These are phyloP conservation scores for Pocillopora meandrina DNA, from an alignment of 92 coral and sea anemone genomes.

Conservation along the genomic window DNA sequence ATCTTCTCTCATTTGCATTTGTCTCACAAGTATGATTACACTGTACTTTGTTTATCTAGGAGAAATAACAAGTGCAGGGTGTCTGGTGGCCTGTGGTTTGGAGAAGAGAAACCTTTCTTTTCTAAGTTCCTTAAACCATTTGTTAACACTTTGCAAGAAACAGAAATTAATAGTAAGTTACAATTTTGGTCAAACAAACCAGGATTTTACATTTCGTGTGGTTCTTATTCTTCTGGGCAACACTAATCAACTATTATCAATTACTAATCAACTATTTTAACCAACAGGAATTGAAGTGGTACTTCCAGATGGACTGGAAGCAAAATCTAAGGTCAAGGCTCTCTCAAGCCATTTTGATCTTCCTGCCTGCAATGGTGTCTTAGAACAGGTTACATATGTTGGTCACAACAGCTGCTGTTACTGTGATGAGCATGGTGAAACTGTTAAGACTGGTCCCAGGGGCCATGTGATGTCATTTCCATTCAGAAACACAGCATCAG, in stretches of 20 bases:
- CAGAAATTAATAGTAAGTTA: slow-evolving; percentile 30
- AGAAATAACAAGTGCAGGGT: slow-evolving; percentile 35
- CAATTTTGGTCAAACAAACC: background rate
- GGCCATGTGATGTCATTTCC: slow-evolving; percentile 75
- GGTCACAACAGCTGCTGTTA: slow-evolving; percentile 54
- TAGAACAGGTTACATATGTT: slow-evolving; percentile 47
- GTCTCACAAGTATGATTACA: no score
- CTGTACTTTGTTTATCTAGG: background rate
- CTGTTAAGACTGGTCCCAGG: slow-evolving; percentile 36
- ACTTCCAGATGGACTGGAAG: slow-evolving; percentile 38
- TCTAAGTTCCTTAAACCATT: slow-evolving; percentile 50
- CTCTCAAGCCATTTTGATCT: slow-evolving; percentile 67
- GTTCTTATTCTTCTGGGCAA: background rate
- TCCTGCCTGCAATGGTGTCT: slow-evolving; percentile 60
- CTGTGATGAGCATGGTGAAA: slow-evolving; percentile 47
- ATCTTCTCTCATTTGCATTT: no score
- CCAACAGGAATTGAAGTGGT: slow-evolving; percentile 15
- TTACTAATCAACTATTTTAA: background rate
- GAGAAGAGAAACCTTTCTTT: slow-evolving; percentile 52
- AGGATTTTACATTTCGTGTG: background rate
- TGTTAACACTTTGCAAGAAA: slow-evolving; percentile 32
- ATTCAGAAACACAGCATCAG: slow-evolving; percentile 47
- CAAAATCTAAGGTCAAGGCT: slow-evolving; percentile 41
- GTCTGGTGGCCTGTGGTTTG: slow-evolving; percentile 54
- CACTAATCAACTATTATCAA: no score